These are phyloP conservation scores for Pentalonia nigronervosa DNA, from an alignment of 1,140 invertebrate genomes.

Conservation along the genomic window DNA sequence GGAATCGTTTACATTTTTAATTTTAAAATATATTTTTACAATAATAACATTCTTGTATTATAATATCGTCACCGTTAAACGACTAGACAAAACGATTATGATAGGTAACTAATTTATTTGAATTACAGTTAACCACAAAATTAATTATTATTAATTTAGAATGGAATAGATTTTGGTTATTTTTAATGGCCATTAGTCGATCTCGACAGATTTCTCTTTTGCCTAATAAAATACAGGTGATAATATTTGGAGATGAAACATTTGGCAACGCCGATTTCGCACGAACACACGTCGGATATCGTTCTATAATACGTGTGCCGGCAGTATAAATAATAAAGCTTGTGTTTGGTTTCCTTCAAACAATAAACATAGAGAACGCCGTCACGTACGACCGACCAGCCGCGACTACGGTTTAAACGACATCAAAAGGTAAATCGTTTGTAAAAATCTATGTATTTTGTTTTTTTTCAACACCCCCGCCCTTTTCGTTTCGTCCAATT, in stretches of 20 bases:
- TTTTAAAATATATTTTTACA: too few species aligned
- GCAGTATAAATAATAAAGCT: not conserved
- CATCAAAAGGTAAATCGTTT: conserved; percentile 39
- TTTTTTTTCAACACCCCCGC: not conserved
- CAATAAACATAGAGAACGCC: not conserved
- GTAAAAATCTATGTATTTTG: conserved; percentile 13
- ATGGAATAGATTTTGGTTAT: not conserved
- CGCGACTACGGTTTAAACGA: not conserved
- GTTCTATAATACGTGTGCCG: not conserved
- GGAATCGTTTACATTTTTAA: too few species aligned
- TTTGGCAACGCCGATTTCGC: not conserved
- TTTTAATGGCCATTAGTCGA: not conserved
- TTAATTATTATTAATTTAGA: too few species aligned
- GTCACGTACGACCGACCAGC: not conserved
- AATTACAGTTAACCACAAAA: too few species aligned
- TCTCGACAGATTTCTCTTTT: not conserved
- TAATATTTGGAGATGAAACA: not conserved
- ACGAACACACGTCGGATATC: not conserved
- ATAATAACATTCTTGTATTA: too few species aligned
- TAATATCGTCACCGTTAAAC: too few species aligned
- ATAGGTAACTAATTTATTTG: too few species aligned
- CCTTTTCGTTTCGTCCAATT: not conserved
- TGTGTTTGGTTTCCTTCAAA: not conserved
- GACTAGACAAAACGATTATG: too few species aligned
- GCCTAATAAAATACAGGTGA: not conserved